A percentile compares a stretch with the other conserved stretches of the same genome.
Conservation (phyloP, 2,888 invertebrate genomes). For the Mermis nigrescens region DNA sequence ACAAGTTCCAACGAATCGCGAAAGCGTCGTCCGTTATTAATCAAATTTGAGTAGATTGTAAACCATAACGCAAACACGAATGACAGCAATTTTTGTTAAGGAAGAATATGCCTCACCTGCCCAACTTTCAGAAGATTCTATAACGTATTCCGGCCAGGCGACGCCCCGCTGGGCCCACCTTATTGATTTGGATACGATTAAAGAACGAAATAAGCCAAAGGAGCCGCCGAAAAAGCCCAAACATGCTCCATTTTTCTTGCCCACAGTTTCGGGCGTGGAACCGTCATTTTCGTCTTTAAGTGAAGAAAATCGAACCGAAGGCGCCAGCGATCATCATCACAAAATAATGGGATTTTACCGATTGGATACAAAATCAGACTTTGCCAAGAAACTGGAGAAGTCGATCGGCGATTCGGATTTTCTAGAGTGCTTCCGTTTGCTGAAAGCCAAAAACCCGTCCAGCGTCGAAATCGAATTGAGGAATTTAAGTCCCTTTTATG, state of each 20-base stretch:
- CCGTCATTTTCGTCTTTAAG: slow-evolving; percentile 64
- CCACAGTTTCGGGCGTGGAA: slow-evolving; percentile 63
- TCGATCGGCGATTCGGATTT: too few species aligned
- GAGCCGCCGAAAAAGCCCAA: slow-evolving; percentile 63
- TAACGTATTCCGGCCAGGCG: slow-evolving; percentile 64
- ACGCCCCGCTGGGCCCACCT: slow-evolving; percentile 79
- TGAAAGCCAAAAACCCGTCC: slow-evolving; percentile 57
- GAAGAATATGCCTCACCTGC: slow-evolving; percentile 13
- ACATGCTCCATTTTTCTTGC: slow-evolving; percentile 83
- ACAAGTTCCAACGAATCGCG: too few species aligned
- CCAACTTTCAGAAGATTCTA: slow-evolving; percentile 34
- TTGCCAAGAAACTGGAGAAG: slow-evolving; percentile 5
- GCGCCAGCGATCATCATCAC: neutral
- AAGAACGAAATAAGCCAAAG: slow-evolving; percentile 47
- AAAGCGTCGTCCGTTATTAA: too few species aligned
- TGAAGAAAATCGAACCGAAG: slow-evolving; percentile 13
- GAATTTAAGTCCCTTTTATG: slow-evolving; percentile 52
- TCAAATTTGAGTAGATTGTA: too few species aligned
- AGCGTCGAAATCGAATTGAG: slow-evolving; percentile 69
- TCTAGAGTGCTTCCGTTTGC: slow-evolving; percentile 7
- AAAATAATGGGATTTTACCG: neutral
- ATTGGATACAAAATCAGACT: slow-evolving; percentile 7
- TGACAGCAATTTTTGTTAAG: neutral
- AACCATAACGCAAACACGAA: too few species aligned
- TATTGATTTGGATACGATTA: slow-evolving; percentile 62